Conservation (phyloP, 2,113 vertebrate genomes). For the Chinchilla lanigera region DNA sequence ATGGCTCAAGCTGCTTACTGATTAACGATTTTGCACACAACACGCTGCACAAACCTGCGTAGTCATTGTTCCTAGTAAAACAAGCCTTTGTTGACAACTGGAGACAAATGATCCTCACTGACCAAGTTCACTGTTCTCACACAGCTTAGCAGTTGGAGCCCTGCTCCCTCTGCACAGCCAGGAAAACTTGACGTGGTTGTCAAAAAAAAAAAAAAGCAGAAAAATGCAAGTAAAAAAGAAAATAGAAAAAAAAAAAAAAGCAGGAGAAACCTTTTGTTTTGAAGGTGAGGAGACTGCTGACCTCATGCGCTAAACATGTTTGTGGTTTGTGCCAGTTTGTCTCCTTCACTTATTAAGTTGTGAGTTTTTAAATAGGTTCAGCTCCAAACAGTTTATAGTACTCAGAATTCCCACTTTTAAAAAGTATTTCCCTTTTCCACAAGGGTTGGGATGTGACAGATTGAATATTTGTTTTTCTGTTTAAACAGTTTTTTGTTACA, state of each 20-base stretch:
- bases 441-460: slow-evolving; percentile 57
- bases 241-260: too few species aligned
- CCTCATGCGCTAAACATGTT: slow-evolving; percentile 35
- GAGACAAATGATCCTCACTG: slow-evolving; percentile 80
- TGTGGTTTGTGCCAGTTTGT: slow-evolving; percentile 64
- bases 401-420: slow-evolving; percentile 65
- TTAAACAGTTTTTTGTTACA: slow-evolving; percentile 73
- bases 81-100: slow-evolving; percentile 83
- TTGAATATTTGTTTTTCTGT: slow-evolving; percentile 67
- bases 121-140: slow-evolving; percentile 85
- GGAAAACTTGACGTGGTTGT: slow-evolving; percentile 67
- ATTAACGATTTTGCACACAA: slow-evolving; percentile 85
- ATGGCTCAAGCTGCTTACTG: slow-evolving; percentile 86
- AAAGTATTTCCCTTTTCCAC: slow-evolving; percentile 65
- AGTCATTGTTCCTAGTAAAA: slow-evolving; percentile 85
- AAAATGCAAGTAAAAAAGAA: background rate
- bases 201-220: background rate
- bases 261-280: slow-evolving; percentile 69
- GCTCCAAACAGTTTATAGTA: slow-evolving; percentile 47
- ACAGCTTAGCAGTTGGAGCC: slow-evolving; percentile 78
- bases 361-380: slow-evolving; percentile 64
- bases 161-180: slow-evolving; percentile 55
- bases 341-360: slow-evolving; percentile 69
- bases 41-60: slow-evolving; percentile 77
- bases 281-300: slow-evolving; percentile 65